Conservation (phyloP, 2,797 vertebrate species). For the Parauchenoglanis punctatus region DNA sequence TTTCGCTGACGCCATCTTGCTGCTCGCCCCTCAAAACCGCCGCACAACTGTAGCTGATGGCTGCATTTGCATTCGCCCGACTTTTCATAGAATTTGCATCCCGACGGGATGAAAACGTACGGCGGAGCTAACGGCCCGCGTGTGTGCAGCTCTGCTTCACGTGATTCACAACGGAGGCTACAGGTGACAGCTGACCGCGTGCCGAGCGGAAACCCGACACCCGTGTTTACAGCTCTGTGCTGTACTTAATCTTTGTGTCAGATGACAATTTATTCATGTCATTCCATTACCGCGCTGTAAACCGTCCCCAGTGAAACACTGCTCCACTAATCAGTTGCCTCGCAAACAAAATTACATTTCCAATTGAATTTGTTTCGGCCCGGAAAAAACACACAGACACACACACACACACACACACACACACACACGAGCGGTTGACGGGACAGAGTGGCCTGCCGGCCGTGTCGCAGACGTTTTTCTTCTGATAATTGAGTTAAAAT, state of each 20-base stretch:
- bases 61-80: neutral
- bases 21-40: too few relatives aligned
- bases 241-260: constrained; percentile 60
- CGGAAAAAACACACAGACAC: constrained; percentile 29
- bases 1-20: neutral
- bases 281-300: constrained; percentile 59
- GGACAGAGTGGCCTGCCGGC: constrained; percentile 39
- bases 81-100: neutral
- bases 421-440: neutral
- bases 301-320: constrained; percentile 56
- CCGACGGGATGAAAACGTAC: too few relatives aligned
- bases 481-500: constrained; percentile 55
- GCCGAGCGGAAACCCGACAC: constrained; percentile 15
- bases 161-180: constrained; percentile 3
- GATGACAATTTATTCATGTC: constrained; percentile 63
- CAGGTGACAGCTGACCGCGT: constrained; percentile 45
- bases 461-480: constrained; percentile 38
- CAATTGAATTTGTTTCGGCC: constrained; percentile 61
- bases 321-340: constrained; percentile 58
- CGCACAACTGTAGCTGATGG: neutral
- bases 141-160: neutral
- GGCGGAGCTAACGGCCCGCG: neutral
- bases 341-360: constrained; percentile 63
- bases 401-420: neutral
- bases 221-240: constrained; percentile 43